Conservation (phyloP, 1,140 invertebrate species). For the Delia radicum region DNA sequence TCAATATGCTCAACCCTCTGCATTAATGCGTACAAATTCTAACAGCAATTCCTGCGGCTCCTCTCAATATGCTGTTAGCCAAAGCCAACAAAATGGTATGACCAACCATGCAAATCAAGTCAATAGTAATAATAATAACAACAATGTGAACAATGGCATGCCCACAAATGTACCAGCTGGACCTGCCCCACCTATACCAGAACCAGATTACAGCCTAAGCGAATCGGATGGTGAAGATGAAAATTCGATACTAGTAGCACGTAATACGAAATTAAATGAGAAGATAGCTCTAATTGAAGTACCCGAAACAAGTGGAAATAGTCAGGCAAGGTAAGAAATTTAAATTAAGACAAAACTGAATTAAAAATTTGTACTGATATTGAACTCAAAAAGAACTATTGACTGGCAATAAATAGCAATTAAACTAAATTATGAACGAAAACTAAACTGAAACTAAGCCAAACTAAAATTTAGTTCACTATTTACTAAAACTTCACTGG, state of each 20-base stretch:
- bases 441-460: too few species aligned
- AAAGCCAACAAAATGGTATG: conserved; percentile 14
- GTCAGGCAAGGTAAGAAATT: conserved; percentile 67
- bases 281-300: conserved; percentile 51
- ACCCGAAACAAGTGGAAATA: conserved; percentile 67
- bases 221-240: conserved; percentile 70
- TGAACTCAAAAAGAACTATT: too few species aligned
- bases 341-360: too few species aligned
- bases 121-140: conserved; percentile 57
- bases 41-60: conserved; percentile 19
- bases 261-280: conserved; percentile 54
- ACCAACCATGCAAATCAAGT: conserved; percentile 38
- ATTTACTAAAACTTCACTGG: too few species aligned
- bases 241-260: conserved; percentile 53
- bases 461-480: too few species aligned
- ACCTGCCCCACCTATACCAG: conserved; percentile 75
- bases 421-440: too few species aligned
- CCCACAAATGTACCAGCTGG: conserved; percentile 34
- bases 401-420: too few species aligned
- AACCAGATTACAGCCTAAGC: conserved; percentile 85
- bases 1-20: conserved; percentile 35
- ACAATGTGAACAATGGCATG: conserved; percentile 28
- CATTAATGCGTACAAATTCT: conserved; percentile 3
- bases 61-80: conserved; percentile 15
- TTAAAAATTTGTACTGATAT: too few species aligned